phyloP scores from a whole-genome alignment of 2,113 vertebrate genomes.

The Xiphophorus hellerii region DNA sequence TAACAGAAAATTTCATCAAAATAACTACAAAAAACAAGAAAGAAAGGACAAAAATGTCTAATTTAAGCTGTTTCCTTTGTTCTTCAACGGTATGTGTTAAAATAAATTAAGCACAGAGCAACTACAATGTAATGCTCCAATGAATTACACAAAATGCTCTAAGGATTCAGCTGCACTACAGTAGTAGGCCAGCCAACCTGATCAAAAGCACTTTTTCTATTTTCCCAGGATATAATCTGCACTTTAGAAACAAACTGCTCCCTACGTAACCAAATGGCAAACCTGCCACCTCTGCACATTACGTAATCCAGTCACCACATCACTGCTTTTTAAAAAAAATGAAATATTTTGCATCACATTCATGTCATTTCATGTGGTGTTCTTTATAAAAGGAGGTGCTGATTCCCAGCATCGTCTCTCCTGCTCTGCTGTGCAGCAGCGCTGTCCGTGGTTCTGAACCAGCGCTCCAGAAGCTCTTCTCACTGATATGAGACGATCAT shows the following conservation, averaged over 20 bases:
- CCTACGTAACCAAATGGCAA: conserved; percentile 24
- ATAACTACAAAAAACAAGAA: too few relatives aligned
- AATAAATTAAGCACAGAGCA: not conserved
- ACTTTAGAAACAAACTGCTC: not conserved
- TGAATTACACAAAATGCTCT: not conserved
- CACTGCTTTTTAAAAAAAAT: conserved; percentile 12
- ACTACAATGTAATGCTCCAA: conserved; percentile 13
- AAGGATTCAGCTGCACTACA: conserved; percentile 24
- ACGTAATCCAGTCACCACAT: conserved; percentile 29
- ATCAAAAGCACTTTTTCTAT: conserved; percentile 10
- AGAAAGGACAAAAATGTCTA: not conserved
- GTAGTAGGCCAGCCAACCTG: conserved; percentile 31
- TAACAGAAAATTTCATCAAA: too few relatives aligned
- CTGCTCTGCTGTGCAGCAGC: not conserved
- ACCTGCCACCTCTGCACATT: not conserved
- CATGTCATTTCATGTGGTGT: conserved; percentile 10
- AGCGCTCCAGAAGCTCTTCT: conserved; percentile 8
- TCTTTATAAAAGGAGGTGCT: conserved; percentile 53
- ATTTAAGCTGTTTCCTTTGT: too few relatives aligned
- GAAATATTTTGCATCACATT: not conserved
- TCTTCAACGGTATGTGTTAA: not conserved
- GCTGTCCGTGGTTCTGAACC: conserved; percentile 66
- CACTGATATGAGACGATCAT: conserved; percentile 12
- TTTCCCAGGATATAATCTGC: conserved; percentile 12
- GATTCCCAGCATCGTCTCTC: conserved; percentile 23